Conservation (phyloP, 2,888 invertebrate species). For the Trachelus iudaicus region DNA sequence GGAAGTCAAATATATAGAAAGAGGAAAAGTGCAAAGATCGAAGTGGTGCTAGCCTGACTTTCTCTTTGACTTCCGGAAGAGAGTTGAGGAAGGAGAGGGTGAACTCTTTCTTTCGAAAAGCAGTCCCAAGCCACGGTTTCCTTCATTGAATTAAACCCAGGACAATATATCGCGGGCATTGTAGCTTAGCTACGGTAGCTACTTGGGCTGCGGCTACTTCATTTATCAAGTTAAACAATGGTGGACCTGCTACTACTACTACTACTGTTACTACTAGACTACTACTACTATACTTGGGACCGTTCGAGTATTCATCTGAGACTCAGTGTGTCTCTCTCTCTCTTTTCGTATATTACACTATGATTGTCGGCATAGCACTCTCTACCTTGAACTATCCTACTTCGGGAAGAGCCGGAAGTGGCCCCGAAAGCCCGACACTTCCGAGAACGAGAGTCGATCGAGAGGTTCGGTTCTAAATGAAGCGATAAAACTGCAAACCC, state of each 20-base stretch:
- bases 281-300: neutral
- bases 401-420: neutral
- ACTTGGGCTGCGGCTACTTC: conserved; percentile 45
- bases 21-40: neutral
- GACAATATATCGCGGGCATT: conserved; percentile 48
- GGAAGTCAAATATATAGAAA: neutral
- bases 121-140: conserved; percentile 26
- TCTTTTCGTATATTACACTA: neutral
- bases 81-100: neutral
- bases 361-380: neutral
- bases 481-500: conserved; percentile 1
- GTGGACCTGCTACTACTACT: conserved; percentile 21
- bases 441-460: neutral
- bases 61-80: neutral
- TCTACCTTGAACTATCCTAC: neutral
- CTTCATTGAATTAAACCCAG: conserved; percentile 44
- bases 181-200: conserved; percentile 4
- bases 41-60: neutral
- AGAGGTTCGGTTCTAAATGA: neutral
- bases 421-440: neutral
- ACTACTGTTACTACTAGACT: neutral
- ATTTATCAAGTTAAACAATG: conserved; percentile 60
- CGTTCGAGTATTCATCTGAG: neutral
- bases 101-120: neutral
- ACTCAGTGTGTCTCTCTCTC: too few relatives aligned